Conservation (phyloP, 2,888 invertebrate genomes). For the Nemotelus pantherinus region DNA sequence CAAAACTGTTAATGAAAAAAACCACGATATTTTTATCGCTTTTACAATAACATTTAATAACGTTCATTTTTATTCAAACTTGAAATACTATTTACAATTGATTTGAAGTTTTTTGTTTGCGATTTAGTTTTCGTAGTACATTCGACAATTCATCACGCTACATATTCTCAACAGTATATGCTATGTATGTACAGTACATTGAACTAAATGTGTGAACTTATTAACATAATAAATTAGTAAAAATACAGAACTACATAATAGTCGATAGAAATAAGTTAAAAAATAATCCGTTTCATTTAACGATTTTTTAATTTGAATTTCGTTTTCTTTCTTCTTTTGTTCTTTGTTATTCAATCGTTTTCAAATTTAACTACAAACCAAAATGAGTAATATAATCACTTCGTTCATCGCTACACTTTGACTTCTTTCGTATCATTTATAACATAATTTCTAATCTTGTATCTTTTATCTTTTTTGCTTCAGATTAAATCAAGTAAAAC, state of each 20-base stretch:
- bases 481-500: slow-evolving; percentile 13
- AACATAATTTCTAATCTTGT: neutral
- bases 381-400: too few species aligned
- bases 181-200: neutral
- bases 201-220: slow-evolving; percentile 10
- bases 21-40: too few species aligned
- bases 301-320: neutral
- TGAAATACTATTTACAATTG: slow-evolving; percentile 24
- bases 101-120: neutral
- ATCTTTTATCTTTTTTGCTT: neutral
- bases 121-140: neutral
- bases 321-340: neutral
- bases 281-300: neutral
- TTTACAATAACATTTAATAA: neutral
- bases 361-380: too few species aligned
- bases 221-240: slow-evolving; percentile 40
- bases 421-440: neutral
- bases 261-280: slow-evolving; percentile 33
- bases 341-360: too few species aligned
- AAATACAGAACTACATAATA: slow-evolving; percentile 25
- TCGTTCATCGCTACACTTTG: too few species aligned
- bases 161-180: slow-evolving; percentile 23
- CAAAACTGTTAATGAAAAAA: too few species aligned
- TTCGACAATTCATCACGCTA: neutral
- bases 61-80: slow-evolving; percentile 20